Percentiles rank a stretch among this genome's conserved stretches.
phyloP scores from a whole-genome alignment of 1,140 invertebrate species.

The Orchesella cincta region DNA sequence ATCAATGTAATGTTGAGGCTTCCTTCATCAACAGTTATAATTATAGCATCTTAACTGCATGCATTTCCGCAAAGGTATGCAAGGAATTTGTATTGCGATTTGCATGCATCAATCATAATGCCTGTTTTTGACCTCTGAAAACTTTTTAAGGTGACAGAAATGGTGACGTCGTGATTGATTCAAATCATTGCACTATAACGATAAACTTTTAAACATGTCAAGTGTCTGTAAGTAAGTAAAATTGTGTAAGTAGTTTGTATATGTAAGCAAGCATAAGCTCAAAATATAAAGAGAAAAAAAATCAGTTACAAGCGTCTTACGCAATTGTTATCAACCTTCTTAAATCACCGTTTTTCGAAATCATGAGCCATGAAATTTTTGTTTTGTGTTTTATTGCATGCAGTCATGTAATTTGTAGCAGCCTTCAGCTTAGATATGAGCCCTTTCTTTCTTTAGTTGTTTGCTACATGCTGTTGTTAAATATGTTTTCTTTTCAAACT shows the following conservation, averaged over 20 bases:
- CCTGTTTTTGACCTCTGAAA: not conserved
- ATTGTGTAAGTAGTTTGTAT: too few relatives aligned
- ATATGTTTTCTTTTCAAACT: not conserved
- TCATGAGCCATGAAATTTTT: slow-evolving; percentile 5
- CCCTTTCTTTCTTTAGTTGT: not conserved
- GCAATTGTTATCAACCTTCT: slow-evolving; percentile 1
- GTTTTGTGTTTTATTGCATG: too few relatives aligned
- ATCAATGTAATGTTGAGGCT: too few relatives aligned
- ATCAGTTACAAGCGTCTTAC: not conserved
- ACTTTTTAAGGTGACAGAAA: not conserved
- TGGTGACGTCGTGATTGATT: not conserved
- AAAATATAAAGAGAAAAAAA: too few relatives aligned
- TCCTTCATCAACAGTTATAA: too few relatives aligned
- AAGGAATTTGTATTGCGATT: too few relatives aligned
- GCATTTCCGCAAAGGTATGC: too few relatives aligned
- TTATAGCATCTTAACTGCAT: too few relatives aligned
- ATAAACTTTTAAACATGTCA: not conserved
- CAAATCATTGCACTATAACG: not conserved
- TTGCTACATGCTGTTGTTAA: not conserved
- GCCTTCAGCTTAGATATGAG: not conserved
- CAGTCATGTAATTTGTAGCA: too few relatives aligned
- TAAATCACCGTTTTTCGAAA: not conserved
- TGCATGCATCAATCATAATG: too few relatives aligned
- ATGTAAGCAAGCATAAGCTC: too few relatives aligned
- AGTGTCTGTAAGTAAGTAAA: too few relatives aligned